A percentile compares a stretch with the other conserved stretches of the same genome.
Conservation (phyloP, 1,140 invertebrate species). For the Gerris buenoi region DNA sequence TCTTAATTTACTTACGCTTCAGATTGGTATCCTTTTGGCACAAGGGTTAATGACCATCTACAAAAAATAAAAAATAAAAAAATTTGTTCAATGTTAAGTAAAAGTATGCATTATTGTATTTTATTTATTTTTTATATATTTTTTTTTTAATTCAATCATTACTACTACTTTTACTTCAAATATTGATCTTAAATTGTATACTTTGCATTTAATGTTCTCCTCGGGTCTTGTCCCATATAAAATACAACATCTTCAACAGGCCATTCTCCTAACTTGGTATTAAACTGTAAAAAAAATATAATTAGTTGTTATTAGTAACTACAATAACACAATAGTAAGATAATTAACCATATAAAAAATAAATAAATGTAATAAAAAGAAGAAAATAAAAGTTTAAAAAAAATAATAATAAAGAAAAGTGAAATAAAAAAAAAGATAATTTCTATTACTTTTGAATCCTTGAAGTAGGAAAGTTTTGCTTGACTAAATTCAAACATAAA, state of each 20-base stretch:
- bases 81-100: too few species aligned
- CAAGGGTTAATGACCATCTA: background rate
- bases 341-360: background rate
- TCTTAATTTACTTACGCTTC: background rate
- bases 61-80: too few species aligned
- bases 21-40: background rate
- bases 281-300: conserved; percentile 21
- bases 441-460: conserved; percentile 63
- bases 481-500: conserved; percentile 64
- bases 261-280: conserved; percentile 49
- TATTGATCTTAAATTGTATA: too few species aligned
- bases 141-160: too few species aligned
- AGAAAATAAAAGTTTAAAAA: background rate
- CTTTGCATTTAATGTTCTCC: conserved; percentile 38
- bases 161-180: too few species aligned
- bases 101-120: too few species aligned
- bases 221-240: conserved; percentile 67
- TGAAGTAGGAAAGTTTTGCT: conserved; percentile 60
- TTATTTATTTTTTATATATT: too few species aligned
- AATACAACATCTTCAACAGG: conserved; percentile 59
- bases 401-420: background rate
- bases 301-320: too few species aligned
- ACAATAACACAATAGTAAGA: too few species aligned
- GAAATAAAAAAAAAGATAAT: too few species aligned
- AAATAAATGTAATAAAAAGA: background rate